Base-by-base conservation (phyloP, 2,113 vertebrate genomes). In the Phyllopteryx taeniolatus region DNA sequence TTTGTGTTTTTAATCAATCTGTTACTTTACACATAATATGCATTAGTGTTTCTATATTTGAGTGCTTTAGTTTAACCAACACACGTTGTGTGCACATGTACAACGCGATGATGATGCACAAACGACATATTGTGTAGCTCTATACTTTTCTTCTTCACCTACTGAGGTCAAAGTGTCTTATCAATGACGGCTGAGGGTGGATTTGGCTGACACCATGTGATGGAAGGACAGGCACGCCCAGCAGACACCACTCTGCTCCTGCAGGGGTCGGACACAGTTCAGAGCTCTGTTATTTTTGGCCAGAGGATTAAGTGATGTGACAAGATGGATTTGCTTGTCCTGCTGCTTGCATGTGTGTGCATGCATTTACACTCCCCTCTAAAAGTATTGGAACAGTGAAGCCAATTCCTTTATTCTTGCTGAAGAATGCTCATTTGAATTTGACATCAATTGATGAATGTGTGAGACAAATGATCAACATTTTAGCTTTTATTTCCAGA, bases 221-320 rank as follows among this genome's bases (percentile, higher is more conserved):
- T 44, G 68, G 69, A 68, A 72, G 76, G 79, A 77, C 70, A 27
- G 75, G 74, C 85, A 72, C 79, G 80, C 77, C 78, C 79, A 81
- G 78, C 80, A 82, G 78, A 81, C 82, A 33, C 76, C 79, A 72
- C 86, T 78, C 63, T 13, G 39, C 78, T 80, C 72, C 75, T 73
- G 68, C 70, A 64, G 81, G 73, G 85, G 81, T 87, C 74, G 66
- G 20, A 35, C 81, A 76, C 78, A 87, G 87, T 86, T 86, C 85
- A 85, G 67, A 78, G 75, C 85, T 76, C 78, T 79, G 84, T 87
- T 90, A 90, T 89, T 88, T 90, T 88, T 84, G 87, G 85, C 76
- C 74, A 81, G 75, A 51, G 74, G 86, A 88, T 89, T 90, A 87
- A 73, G 72, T 86, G 81, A 81, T 86, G 85, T 89, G 88, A 91